phyloP scores from a whole-genome alignment of 2,888 invertebrate genomes.

The Diploptera punctata region DNA sequence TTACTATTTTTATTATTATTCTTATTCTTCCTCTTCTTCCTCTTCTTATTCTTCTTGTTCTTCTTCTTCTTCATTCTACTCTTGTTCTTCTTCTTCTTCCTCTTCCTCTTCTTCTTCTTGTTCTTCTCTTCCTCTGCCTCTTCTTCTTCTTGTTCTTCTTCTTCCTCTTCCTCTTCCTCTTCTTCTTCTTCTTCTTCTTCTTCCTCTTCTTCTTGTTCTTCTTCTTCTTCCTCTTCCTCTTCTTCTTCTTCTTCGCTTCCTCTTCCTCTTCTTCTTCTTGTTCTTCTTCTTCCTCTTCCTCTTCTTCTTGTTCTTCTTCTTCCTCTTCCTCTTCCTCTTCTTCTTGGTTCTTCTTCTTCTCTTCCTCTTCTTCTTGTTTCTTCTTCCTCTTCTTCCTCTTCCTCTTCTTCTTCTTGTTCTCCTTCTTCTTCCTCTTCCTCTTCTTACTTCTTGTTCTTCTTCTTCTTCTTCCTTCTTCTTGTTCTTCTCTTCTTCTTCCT shows the following conservation, averaged over 20 bases:
- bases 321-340: neutral
- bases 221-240: neutral
- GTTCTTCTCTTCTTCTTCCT: neutral
- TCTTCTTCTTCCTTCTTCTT: neutral
- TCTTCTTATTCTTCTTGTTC: too few relatives aligned
- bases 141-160: neutral
- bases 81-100: neutral
- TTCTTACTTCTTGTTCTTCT: too few relatives aligned
- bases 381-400: too few relatives aligned
- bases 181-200: neutral
- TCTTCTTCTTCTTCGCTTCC: too few relatives aligned
- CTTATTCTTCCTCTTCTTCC: too few relatives aligned
- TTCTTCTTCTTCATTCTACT: too few relatives aligned
- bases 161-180: neutral
- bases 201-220: neutral
- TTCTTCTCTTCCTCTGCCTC: neutral
- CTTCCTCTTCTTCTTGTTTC: too few relatives aligned
- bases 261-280: neutral
- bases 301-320: neutral
- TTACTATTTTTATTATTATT: too few relatives aligned
- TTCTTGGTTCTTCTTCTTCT: too few relatives aligned
- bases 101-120: constrained; percentile 17
- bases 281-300: neutral
- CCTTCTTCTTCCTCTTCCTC: too few relatives aligned
- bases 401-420: too few relatives aligned